Percentiles rank a stretch among this genome's conserved stretches.
Conservation (phyloP, 2,888 invertebrate genomes). For the Xylota segnis region DNA sequence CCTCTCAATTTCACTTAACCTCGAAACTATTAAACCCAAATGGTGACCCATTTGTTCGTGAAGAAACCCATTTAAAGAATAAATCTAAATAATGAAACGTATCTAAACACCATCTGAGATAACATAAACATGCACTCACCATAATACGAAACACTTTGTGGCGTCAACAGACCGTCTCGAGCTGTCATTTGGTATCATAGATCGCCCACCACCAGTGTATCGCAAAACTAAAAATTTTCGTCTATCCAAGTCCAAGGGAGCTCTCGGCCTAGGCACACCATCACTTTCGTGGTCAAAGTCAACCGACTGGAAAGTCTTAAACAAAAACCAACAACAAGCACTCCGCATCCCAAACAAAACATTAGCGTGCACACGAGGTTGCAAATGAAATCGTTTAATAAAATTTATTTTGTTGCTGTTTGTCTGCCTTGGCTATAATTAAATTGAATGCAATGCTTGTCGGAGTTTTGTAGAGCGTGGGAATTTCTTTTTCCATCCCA, state of each 20-base stretch:
- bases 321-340: neutral
- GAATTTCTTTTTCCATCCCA: constrained; percentile 37
- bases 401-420: constrained; percentile 40
- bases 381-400: constrained; percentile 66
- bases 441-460: constrained; percentile 38
- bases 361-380: constrained; percentile 54
- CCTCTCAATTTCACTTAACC: constrained; percentile 4
- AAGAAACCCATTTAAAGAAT: constrained; percentile 1
- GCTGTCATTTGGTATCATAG: constrained; percentile 4
- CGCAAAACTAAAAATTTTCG: neutral
- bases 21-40: constrained; percentile 23
- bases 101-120: constrained; percentile 40
- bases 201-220: constrained; percentile 5
- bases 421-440: constrained; percentile 39
- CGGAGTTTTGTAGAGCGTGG: constrained; percentile 66
- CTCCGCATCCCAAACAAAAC: constrained; percentile 43
- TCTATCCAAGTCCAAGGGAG: constrained; percentile 14
- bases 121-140: constrained; percentile 28
- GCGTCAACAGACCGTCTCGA: constrained; percentile 7
- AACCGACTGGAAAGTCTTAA: constrained; percentile 58
- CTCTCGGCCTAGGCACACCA: constrained; percentile 4
- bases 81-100: constrained; percentile 17
- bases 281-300: constrained; percentile 71
- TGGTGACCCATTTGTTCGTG: neutral
- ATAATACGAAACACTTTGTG: neutral